Conservation (phyloP, 1,140 invertebrate genomes). For the Rhysida immarginata region DNA sequence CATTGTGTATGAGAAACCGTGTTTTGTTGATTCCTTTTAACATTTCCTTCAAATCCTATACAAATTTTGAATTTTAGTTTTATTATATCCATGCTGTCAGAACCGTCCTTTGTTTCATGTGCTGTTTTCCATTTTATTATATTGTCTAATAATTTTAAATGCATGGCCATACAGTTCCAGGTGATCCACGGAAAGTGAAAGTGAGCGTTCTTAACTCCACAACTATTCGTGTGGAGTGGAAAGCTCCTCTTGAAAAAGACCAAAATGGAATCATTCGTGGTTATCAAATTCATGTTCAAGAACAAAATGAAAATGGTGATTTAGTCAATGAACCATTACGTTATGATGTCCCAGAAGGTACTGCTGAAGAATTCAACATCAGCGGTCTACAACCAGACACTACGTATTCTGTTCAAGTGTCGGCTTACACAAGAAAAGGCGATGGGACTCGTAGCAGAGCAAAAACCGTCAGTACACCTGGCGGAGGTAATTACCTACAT, state of each 20-base stretch:
- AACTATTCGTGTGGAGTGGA: constrained; percentile 78
- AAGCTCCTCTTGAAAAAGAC: constrained; percentile 71
- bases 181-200: constrained; percentile 80
- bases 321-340: constrained; percentile 22
- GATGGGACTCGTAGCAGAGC: constrained; percentile 76
- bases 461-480: constrained; percentile 70
- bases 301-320: constrained; percentile 53
- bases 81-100: too few species aligned
- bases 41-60: too few species aligned
- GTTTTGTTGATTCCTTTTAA: too few species aligned
- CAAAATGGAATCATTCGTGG: constrained; percentile 91
- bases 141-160: too few species aligned
- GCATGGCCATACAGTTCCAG: constrained; percentile 90
- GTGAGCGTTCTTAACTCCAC: constrained; percentile 79
- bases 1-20: too few species aligned
- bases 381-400: constrained; percentile 83
- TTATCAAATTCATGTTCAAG: constrained; percentile 90
- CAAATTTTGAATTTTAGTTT: too few species aligned
- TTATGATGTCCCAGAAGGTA: constrained; percentile 64
- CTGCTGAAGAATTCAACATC: constrained; percentile 61
- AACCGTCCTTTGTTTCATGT: too few species aligned
- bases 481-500: constrained; percentile 52
- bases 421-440: constrained; percentile 77
- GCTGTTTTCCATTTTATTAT: too few species aligned
- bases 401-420: constrained; percentile 51